Evolutionary conservation across 2,797 vertebrate species (phyloP), one percentile per base, ranked within the genome.

Genomic region (Sebastes paucispinis): DNA sequence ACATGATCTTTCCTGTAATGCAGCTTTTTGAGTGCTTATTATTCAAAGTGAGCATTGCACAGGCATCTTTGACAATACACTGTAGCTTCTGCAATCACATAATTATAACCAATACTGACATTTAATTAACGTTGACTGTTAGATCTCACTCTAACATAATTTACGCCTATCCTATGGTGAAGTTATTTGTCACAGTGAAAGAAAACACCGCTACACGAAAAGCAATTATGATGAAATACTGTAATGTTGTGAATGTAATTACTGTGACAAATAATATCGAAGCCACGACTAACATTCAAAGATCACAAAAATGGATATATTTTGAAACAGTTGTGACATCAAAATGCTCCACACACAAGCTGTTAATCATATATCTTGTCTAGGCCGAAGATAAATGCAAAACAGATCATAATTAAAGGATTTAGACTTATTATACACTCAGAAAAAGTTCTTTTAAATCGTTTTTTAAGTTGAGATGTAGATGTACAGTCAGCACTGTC

Each of bases 211-310:
- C 27, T 6, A 32, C 63, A 70, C 9, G 31, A 66, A 75, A 66
- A 73, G 6, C 20, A 32, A 66, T 34, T 22, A 50, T 66, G 27
- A 82, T 39, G n/a, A 69, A 71, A 83, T 54, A 13, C 36, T 73
- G 6, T 25, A 14, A 58, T 65, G 25, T 62, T 57, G 66, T 39
- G 47, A 55, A 63, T 39, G 50, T 65, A 68, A 80, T 76, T 70
- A 60, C 43, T 55, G 39, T 43, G 13, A 55, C 39, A 8, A 64
- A 78, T 39, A 60, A 75, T 54, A 75, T 43, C 3, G 47, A 79
- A 79, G 52, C 6, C 16, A 50, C 8, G n/a, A 24, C 9, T 18
- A 3, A 34, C 9, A 57, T 52, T 66, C 0, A 73, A 25, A 77
- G 58, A 7, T 47, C n/a, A 78, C 20, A 64, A 68, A 80, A 55